Base-by-base conservation (phyloP, 2,797 vertebrate species). In the Prionace glauca region DNA sequence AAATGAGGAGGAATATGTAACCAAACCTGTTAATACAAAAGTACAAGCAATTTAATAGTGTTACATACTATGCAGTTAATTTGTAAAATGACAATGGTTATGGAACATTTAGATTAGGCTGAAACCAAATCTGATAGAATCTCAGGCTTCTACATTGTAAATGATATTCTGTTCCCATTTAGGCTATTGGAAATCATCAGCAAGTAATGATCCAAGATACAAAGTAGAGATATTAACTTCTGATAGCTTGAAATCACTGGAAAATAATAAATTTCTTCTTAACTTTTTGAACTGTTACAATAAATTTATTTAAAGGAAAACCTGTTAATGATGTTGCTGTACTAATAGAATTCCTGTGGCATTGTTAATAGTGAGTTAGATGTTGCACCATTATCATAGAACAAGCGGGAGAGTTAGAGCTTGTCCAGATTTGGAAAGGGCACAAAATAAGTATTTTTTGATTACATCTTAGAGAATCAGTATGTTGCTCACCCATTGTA, bases 191-290 rank as follows among this genome's bases (percentile, higher is more conserved):
- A 91, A 60, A 60, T 29, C 50, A 91, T 62, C 62, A 91, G 88
- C 88, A 91, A 91, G 60, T 91, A 91, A 41, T 91, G 60, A 91
- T n/a, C 26, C 77, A 36, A 91, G 88, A 20, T 36, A 91, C 60
- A 65, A 3, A 67, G 36, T 36, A 20, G 62, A 65, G 88, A n/a
- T 36, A 65, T 20, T 36, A 36, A 91, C 50, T 16, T 81, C 16
- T 18, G n/a, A 81, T 81, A 36, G 77, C n/a, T 79, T 79, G n/a
- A 79, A 79, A 79, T 81, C 79, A 81, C 36, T 81, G 36, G 79
- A 5, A 20, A 81, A 41, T 81, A 20, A 81, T 14, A n/a, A 36
- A 81, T 16, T 16, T 3, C 12, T 81, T 81, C 36, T 81, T 20
- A 36, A 81, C n/a, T n/a, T 36, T 81, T 81, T 14, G 77, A 81